Base-by-base conservation (phyloP, 2,888 invertebrate species). In the Polyommatus iphigenia region DNA sequence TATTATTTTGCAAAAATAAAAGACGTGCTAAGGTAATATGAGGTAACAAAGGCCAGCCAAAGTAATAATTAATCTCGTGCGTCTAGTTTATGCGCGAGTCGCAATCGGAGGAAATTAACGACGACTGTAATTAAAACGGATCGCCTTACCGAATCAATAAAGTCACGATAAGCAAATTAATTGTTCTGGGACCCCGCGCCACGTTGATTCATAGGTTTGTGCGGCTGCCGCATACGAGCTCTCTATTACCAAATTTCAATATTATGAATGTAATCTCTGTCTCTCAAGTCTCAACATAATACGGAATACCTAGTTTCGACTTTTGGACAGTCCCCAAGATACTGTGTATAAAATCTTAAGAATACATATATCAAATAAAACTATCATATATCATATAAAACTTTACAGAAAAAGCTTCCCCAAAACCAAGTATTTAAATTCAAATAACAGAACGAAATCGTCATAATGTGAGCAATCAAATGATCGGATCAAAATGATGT, bases 71-170 rank as follows among this genome's bases (percentile, higher is more conserved):
- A 72, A 41, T 72, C 29, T 75, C 75, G 29, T 54, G 15, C 50
- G 75, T 24, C 75, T 46, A 13, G 46, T 32, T 75, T 54, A 75
- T 75, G 54, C 54, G 50, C 75, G 50, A 75, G 72, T 78, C 50
- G 76, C 91, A 92, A 93, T 92, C 92, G 91, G 85, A 86, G 86
- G 89, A 88, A 91, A 92, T 92, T 90, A 92, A 89, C 90, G 90
- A 91, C 91, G 91, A 85, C 84, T 87, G 90, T 91, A 93, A 93
- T 93, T 93, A 93, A 92, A 92, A 91, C 89, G 90, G 92, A 93
- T 93, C 92, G 90, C 90, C 91, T 93, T 93, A 92, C 93, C 85
- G 85, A 92, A 92, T 92, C 93, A 93, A 93, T 93, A 92, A 90
- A 88, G 85, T 85, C 85, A 85, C 93, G 93, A 92, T 93, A 93